phyloP scores from a whole-genome alignment of 2,113 vertebrate genomes.

The Thinocorus orbignyianus region DNA sequence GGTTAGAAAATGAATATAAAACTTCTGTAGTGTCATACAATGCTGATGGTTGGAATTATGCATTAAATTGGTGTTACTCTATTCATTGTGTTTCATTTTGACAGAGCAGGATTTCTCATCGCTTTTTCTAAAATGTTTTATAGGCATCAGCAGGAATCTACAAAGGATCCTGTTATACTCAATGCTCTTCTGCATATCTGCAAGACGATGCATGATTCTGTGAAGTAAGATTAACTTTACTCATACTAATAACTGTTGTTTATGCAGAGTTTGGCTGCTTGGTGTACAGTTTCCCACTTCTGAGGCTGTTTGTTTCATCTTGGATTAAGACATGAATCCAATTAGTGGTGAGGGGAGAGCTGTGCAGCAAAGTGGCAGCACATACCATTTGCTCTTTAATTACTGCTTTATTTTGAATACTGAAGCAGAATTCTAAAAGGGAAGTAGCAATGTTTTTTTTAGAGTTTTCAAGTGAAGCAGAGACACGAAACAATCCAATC shows the following conservation, averaged over 20 bases:
- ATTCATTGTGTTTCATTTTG: neutral
- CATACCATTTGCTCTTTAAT: neutral
- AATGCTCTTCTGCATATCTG: conserved; percentile 95
- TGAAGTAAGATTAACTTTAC: conserved; percentile 84
- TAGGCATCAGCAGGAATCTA: conserved; percentile 91
- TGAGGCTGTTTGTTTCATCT: neutral
- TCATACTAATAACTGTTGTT: neutral
- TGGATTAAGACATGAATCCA: conserved; percentile 28
- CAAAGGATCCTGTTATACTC: conserved; percentile 95
- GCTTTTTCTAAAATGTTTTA: neutral
- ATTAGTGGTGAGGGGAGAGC: conserved; percentile 12
- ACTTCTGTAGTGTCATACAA: neutral
- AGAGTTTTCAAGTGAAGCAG: neutral
- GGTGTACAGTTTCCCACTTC: neutral
- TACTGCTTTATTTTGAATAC: neutral
- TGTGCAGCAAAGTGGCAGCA: neutral
- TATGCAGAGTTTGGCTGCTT: neutral
- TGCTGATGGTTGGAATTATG: neutral
- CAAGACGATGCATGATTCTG: conserved; percentile 98
- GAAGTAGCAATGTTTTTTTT: neutral
- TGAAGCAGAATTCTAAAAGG: neutral
- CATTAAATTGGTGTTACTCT: neutral
- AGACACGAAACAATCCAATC: neutral
- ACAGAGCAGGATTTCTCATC: neutral
- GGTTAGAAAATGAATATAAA: neutral